Base-by-base conservation (phyloP, 1,140 invertebrate species). In the Stegodyphus dumicola region DNA sequence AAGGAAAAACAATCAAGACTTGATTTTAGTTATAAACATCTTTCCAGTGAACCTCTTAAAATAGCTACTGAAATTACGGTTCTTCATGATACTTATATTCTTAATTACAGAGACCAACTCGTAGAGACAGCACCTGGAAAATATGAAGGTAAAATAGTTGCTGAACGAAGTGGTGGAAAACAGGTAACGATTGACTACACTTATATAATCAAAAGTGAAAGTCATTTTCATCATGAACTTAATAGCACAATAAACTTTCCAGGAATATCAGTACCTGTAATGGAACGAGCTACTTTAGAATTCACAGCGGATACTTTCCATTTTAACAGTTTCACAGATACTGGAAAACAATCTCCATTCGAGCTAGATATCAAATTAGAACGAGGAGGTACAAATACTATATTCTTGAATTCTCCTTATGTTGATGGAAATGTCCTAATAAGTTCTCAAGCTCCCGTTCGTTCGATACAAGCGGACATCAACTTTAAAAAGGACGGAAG, bases 211-310 rank as follows among this genome's bases (percentile, higher is more conserved):
- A 81, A 83, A 73, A 77, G 75, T 49, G 11, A 54, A 66, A 53
- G 15, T n/a, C 7, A 87, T 18, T 73, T 73, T 33, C 79, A 87
- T 73, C 78, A 83, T 83, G 86, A 87, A 77, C 17, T 87, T n/a
- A 78, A 87, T 10, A 74, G 66, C 10, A 51, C 64, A 6, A 73
- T 87, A 15, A 48, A 77, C 15, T 67, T 79, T 73, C 86, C 86
- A 7, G 74, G 52, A 49, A 53, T 7, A 33, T 6, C 13, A 80
- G 51, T 48, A 6, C 78, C 86, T 53, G 73, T 87, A 2, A 13
- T 65, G 7, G 3, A 70, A 11, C 83, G 77, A 66, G 48, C 18
- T n/a, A 53, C 48, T 13, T 7, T 87, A 13, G 17, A n/a, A n/a
- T 51, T 70, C 51, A 48, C 65, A 17, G 18, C 18, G 13, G 56